Evolutionary conservation across 2,888 invertebrate genomes (phyloP).

Genomic region (Diplazon laetatorius): DNA sequence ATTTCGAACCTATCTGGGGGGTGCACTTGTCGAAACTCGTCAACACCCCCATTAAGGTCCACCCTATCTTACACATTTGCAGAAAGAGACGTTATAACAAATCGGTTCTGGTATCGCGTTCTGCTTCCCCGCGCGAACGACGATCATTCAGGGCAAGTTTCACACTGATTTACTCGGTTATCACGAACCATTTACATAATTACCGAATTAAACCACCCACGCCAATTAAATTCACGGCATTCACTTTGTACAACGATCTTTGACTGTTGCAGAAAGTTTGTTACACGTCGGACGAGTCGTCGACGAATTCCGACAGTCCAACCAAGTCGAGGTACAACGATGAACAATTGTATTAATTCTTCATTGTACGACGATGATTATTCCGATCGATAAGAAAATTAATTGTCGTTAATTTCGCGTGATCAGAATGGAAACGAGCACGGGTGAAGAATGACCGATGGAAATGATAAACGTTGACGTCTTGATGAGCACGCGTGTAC

Average conservation of each 20-base stretch:
- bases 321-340: conserved; percentile 59
- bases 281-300: conserved; percentile 70
- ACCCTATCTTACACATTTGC: not conserved
- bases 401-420: not conserved
- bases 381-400: too few relatives aligned
- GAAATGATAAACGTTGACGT: not conserved
- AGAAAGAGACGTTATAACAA: conserved; percentile 68
- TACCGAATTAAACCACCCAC: conserved; percentile 18
- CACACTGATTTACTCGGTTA: conserved; percentile 4
- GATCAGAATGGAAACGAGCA: conserved; percentile 32
- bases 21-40: too few relatives aligned
- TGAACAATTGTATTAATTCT: not conserved
- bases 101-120: conserved; percentile 68
- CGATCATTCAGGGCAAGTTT: conserved; percentile 65
- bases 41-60: too few relatives aligned
- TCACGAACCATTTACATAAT: conserved; percentile 25
- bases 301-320: conserved; percentile 69
- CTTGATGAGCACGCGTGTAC: not conserved
- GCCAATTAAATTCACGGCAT: too few relatives aligned
- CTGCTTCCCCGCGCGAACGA: conserved; percentile 64
- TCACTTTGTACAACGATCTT: too few relatives aligned
- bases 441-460: conserved; percentile 14
- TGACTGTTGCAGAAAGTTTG: conserved; percentile 57
- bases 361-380: not conserved
- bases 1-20: too few relatives aligned